Percentiles rank a stretch among this genome's conserved stretches.
Evolutionary conservation across 2,113 vertebrate species (phyloP).

Genomic region (Albula glossodonta): DNA sequence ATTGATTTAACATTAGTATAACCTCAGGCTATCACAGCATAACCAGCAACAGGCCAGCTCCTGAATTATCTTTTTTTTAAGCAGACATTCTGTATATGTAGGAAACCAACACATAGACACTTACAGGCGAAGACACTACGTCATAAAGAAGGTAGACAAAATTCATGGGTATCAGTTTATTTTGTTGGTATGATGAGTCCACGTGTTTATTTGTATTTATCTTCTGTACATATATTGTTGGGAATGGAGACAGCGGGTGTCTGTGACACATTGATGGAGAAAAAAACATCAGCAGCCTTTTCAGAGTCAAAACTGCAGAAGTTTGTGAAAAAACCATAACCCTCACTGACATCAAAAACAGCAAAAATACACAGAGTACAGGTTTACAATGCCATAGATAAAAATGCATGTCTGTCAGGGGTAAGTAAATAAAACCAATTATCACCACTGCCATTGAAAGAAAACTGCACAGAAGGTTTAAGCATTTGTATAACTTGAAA

Average conservation of each 20-base stretch:
- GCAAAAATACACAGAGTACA: neutral
- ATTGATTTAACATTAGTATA: slow-evolving; percentile 26
- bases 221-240: neutral
- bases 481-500: neutral
- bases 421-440: neutral
- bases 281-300: neutral
- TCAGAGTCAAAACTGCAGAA: neutral
- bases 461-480: neutral
- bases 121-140: neutral
- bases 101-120: neutral
- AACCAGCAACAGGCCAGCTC: neutral
- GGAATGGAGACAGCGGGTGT: neutral
- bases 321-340: neutral
- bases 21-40: slow-evolving; percentile 4
- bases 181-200: neutral
- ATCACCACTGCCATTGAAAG: neutral
- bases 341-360: neutral
- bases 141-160: neutral
- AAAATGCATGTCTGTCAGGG: neutral
- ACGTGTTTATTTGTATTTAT: neutral
- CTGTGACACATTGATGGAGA: neutral
- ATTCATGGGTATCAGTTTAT: neutral
- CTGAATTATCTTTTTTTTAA: slow-evolving; percentile 3
- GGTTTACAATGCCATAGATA: neutral
- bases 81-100: neutral